Conservation (phyloP, 2,113 vertebrate species). For the Bubo bubo region DNA sequence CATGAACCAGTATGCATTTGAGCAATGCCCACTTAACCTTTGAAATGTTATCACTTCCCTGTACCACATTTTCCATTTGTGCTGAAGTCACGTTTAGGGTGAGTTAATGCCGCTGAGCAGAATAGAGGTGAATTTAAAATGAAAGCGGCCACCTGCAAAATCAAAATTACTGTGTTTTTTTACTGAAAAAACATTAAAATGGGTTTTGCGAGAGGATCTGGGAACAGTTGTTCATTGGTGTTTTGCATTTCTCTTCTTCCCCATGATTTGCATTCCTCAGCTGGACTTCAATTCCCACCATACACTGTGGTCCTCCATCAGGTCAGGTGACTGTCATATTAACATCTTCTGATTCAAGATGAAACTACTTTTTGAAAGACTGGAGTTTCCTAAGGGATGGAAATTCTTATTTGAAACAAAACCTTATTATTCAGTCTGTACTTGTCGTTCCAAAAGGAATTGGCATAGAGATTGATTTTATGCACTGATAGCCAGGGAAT, state of each 20-base stretch:
- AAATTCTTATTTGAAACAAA: neutral
- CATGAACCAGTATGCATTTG: rapidly evolving
- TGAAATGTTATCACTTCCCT: neutral
- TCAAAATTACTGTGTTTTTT: neutral
- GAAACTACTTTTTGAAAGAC: neutral
- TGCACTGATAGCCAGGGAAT: neutral
- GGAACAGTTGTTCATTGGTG: neutral
- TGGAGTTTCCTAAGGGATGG: neutral
- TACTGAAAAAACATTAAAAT: neutral
- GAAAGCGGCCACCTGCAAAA: neutral
- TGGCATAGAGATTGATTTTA: slow-evolving; percentile 20
- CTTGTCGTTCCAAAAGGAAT: neutral
- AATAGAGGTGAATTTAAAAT: neutral
- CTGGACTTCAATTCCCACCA: slow-evolving; percentile 16
- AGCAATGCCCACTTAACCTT: neutral
- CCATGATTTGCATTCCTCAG: neutral
- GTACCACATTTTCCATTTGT: neutral
- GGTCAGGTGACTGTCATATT: neutral
- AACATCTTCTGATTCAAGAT: neutral
- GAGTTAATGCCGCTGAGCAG: neutral
- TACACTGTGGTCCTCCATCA: neutral
- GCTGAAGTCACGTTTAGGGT: neutral
- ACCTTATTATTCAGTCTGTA: neutral
- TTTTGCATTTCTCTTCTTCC: neutral
- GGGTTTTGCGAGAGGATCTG: neutral